Evolutionary conservation across 2,888 invertebrate species (phyloP), one percentile per base, ranked within the genome.

Genomic region (Cerastoderma edule): DNA sequence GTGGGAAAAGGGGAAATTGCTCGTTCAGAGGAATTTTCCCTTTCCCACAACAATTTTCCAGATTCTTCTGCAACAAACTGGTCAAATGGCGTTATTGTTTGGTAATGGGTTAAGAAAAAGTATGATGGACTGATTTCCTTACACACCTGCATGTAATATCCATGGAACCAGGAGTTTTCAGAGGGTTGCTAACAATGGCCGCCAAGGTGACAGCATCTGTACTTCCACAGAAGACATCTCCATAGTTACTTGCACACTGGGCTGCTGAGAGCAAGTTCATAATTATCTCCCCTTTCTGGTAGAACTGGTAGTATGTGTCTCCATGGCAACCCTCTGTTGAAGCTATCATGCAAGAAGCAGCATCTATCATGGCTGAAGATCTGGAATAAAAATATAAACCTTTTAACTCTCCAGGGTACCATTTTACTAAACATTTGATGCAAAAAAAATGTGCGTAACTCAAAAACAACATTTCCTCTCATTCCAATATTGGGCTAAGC

Each of bases 311-410:
- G 13, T 60, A 63, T 4, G 65, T n/a, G 5, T 44, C 50, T 6
- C 65, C 53, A 32, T 74, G 54, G 44, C 78, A 78, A 10, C 78
- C 78, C 24, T 19, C 32, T n/a, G 74, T 74, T 0, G 71, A 64
- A 35, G 24, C 32, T 32, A 65, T 53, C 71, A 78, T 64, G 44
- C 73, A 74, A 6, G 13, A 46, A 0, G 73, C 73, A 24, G 67
- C 44, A 13, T 50, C n/a, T 28, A 63, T n/a, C 46, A 68, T 39
- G 22, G 27, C 35, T 10, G 32, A 24, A 35, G 13, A 27, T 24
- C 67, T 68, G 32, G 0, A 28, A 44, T 27, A 24, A 6, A 27
- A 13, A 22, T 5, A 56, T 4, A n/a, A n/a, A n/a, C n/a, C n/a
- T n/a, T n/a, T n/a, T n/a, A n/a, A n/a, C n/a, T n/a, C n/a, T n/a